These are phyloP conservation scores for Drosophila emarginata DNA, from an alignment of 2,888 invertebrate species.

Conservation along the genomic window DNA sequence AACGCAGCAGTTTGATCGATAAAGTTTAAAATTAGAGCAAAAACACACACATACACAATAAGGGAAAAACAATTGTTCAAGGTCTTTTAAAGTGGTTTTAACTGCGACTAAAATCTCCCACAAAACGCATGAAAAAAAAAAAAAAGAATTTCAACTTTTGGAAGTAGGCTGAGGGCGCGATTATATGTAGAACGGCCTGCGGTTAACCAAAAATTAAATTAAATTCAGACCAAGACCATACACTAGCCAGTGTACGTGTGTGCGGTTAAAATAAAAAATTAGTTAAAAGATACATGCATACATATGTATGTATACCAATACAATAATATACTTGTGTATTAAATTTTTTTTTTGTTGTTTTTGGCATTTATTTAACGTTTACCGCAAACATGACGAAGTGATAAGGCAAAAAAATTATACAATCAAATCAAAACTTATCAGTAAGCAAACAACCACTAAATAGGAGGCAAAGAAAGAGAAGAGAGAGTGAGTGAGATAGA, in stretches of 20 bases:
- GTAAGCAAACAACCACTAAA: constrained; percentile 26
- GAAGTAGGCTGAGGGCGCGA: not conserved
- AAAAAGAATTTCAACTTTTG: not conserved
- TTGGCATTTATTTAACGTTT: constrained; percentile 3
- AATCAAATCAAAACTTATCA: constrained; percentile 28
- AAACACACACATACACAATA: not conserved
- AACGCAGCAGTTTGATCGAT: constrained; percentile 66
- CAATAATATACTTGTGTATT: not conserved
- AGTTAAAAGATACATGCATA: not conserved
- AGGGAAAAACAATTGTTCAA: not conserved
- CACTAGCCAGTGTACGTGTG: not conserved
- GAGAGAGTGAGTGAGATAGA: no score
- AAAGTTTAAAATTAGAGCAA: constrained; percentile 64
- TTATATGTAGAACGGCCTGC: constrained; percentile 3
- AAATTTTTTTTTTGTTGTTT: constrained; percentile 14
- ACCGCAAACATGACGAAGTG: constrained; percentile 39
- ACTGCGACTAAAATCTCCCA: not conserved
- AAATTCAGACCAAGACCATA: constrained; percentile 10
- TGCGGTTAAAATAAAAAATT: not conserved
- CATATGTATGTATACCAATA: not conserved
- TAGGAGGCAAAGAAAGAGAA: constrained; percentile 19
- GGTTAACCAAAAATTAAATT: constrained; percentile 19
- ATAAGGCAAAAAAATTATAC: constrained; percentile 34
- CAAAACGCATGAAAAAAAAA: not conserved
- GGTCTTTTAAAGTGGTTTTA: constrained; percentile 2